Evolutionary conservation across 2,888 invertebrate species (phyloP), one percentile per base, ranked within the genome.

Genomic region (Galerucella pusilla): DNA sequence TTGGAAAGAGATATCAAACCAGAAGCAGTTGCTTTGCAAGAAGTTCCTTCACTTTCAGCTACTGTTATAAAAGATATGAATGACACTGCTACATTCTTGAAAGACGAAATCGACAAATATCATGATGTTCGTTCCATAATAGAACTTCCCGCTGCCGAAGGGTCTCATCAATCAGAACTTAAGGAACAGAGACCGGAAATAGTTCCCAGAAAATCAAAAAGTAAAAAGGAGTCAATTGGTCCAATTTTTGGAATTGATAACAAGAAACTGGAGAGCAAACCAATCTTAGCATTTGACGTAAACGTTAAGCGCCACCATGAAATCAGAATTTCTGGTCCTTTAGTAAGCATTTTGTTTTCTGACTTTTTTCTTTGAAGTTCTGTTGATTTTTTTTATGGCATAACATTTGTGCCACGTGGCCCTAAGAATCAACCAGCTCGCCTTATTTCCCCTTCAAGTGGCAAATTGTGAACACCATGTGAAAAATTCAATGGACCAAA

Each of bases 251-350:
- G 83, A 35, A 67, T 82, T 9, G n/a, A 52, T n/a, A 52, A 52
- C 0, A 52, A 52, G 52, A n/a, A 52, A 52, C 83, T 84, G 63
- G 76, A 79, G 10, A 85, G 83, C 70, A 84, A 85, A 74, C 49
- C 84, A 74, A 35, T 81, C 68, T 78, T 80, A 60, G 77, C 80
- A 35, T 78, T 80, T 75, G 74, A 72, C 65, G 66, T 66, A 42
- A 73, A 68, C 35, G 12, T 68, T n/a, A 59, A 46, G 5, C 20
- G 42, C n/a, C 70, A 42, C 45, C 10, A 2, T n/a, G n/a, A 45
- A 35, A 16, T 9, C 52, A 7, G 52, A 52, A 1, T n/a, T n/a
- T n/a, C 45, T 35, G 6, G 16, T 28, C 20, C 20, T 20, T 20
- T 20, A 20, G 20, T 20, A 20, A 20, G 1, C 20, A 1, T 20